phyloP scores from a whole-genome alignment of 2,888 invertebrate genomes.

The Melanotus villosus region DNA sequence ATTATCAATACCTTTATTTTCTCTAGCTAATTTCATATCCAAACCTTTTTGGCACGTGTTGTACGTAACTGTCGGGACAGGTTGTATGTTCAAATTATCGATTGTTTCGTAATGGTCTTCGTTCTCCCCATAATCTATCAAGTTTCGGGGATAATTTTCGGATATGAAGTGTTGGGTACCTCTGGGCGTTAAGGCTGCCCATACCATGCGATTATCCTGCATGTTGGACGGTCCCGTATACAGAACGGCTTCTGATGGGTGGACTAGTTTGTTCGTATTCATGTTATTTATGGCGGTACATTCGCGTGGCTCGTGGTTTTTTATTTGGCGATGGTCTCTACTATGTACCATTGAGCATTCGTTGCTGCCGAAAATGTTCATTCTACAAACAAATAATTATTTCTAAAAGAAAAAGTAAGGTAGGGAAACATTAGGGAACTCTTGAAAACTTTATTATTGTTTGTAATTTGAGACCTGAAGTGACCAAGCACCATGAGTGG shows the following conservation, averaged over 20 bases:
- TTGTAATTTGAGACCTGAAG: too few species aligned
- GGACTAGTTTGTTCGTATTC: conserved; percentile 64
- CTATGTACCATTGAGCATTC: conserved; percentile 69
- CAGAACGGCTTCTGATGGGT: conserved; percentile 63
- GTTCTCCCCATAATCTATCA: conserved; percentile 68
- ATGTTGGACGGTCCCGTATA: conserved; percentile 60
- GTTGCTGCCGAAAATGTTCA: conserved; percentile 73
- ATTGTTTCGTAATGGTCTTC: conserved; percentile 82
- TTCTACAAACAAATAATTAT: conserved; percentile 61
- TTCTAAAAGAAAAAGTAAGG: too few species aligned
- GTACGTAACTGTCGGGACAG: conserved; percentile 48
- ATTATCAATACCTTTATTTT: conserved; percentile 72
- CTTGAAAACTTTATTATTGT: too few species aligned
- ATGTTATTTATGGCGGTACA: conserved; percentile 67
- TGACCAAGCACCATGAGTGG: too few species aligned
- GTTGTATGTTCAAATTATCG: conserved; percentile 72
- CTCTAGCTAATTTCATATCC: conserved; percentile 46
- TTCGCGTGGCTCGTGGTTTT: conserved; percentile 67
- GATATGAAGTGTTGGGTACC: conserved; percentile 85
- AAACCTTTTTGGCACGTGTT: conserved; percentile 55
- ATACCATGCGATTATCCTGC: conserved; percentile 69
- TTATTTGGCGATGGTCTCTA: conserved; percentile 66
- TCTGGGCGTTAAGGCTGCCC: conserved; percentile 88
- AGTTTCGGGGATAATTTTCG: conserved; percentile 75
- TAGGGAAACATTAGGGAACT: too few species aligned